Evolutionary conservation across 2,888 invertebrate genomes (phyloP), one percentile per base, ranked within the genome.

Genomic region (Bhutanitis thaidina): DNA sequence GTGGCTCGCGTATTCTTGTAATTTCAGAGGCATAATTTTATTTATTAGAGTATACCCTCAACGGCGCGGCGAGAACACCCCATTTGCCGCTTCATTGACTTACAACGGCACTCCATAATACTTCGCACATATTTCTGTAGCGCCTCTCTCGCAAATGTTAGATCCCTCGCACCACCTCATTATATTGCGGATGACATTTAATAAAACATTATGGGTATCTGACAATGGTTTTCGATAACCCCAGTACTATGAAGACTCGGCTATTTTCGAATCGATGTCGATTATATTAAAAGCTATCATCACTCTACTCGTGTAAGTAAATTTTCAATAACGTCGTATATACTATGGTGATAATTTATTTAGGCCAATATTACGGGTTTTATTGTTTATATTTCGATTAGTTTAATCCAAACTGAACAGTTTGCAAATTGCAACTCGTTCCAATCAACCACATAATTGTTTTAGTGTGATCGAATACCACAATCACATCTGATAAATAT

Each of bases 21-120:
- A 89, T 89, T 89, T 88, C 86, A 81, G 80, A 76, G 81, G 83
- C 80, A 88, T 89, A 88, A 89, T 89, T 88, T 88, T 88, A 88
- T 89, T 88, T 89, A 88, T 89, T 88, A 88, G 86, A 86, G 81
- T 80, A 71, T 79, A 75, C 80, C 81, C 80, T 78, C 80, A 73
- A 73, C 72, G 71, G 65, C 70, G 75, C 75, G 72, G 66, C 77
- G 77, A 77, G 85, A 84, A 80, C 81, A 86, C 86, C 88, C 89
- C 81, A 89, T 89, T 89, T 88, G 72, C 84, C 86, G 87, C 87
- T 80, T 88, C 89, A 89, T 89, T 88, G 89, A 89, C 89, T 89
- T 88, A 89, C 89, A 88, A 88, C 87, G 87, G 80, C 83, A 82
- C 85, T 87, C 84, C 71, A 88, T 88, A 87, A 87, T 83, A 86